phyloP scores from a whole-genome alignment of 2,797 vertebrate species.

The Enteromius anoplus region DNA sequence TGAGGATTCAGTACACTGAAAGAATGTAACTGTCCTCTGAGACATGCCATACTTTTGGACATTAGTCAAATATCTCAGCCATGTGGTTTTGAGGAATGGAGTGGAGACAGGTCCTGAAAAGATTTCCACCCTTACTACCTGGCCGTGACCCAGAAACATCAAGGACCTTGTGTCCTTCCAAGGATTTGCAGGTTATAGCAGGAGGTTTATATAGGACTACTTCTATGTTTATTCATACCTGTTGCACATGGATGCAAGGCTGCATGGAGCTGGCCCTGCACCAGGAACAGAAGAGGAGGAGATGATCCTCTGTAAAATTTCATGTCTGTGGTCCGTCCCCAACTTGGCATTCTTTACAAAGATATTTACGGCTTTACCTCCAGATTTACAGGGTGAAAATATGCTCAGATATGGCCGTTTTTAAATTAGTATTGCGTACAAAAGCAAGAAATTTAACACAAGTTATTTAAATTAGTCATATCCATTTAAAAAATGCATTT shows the following conservation, averaged over 20 bases:
- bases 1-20: conserved; percentile 33
- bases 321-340: not conserved
- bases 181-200: conserved; percentile 33
- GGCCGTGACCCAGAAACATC: conserved; percentile 38
- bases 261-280: not conserved
- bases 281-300: conserved; percentile 15
- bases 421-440: not conserved
- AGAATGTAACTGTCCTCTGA: conserved; percentile 46
- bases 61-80: conserved; percentile 20
- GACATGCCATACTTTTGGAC: conserved; percentile 40
- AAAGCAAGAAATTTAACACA: not conserved
- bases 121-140: conserved; percentile 37
- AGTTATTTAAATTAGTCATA: not conserved
- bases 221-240: conserved; percentile 43
- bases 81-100: conserved; percentile 30
- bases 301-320: conserved; percentile 17
- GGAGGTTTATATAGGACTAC: conserved; percentile 30
- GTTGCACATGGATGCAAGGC: conserved; percentile 36
- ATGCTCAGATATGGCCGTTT: not conserved
- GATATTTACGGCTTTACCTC: not conserved
- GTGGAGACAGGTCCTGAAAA: conserved; percentile 39
- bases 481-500: not conserved
- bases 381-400: not conserved
- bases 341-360: not conserved
- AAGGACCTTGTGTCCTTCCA: conserved; percentile 19